phyloP scores from a whole-genome alignment of 2,888 invertebrate species.

The Brachyptera putata region DNA sequence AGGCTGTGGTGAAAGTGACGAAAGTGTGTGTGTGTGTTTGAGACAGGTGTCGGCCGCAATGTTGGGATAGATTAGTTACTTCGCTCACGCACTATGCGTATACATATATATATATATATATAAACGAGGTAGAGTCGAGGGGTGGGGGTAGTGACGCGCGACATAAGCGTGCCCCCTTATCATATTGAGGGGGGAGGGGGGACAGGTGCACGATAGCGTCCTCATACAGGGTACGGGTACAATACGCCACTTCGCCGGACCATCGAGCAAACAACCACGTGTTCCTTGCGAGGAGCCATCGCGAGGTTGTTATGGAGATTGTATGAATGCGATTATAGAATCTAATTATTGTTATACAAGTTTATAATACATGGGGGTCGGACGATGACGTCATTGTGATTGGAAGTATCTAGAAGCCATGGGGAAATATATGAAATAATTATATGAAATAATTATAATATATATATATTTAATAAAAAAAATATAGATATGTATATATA shows the following conservation, averaged over 20 bases:
- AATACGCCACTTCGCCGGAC: background rate
- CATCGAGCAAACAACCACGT: conserved; percentile 1
- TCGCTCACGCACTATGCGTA: no score
- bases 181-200: background rate
- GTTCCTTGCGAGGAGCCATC: background rate
- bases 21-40: no score
- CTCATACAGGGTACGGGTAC: background rate
- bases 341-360: background rate
- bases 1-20: no score
- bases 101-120: no score
- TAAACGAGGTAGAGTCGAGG: background rate
- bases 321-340: background rate
- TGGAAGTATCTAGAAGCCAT: background rate
- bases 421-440: no score
- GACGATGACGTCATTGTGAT: background rate
- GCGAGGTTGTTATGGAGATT: background rate
- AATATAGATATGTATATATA: no score
- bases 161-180: conserved; percentile 2
- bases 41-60: conserved; percentile 6
- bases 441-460: no score
- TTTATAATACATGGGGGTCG: background rate
- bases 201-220: conserved; percentile 8
- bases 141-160: background rate
- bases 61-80: conserved; percentile 12
- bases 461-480: no score